phyloP scores from a whole-genome alignment of 37 sponge, comb jelly and placozoan genomes.

The Ianthella basta region DNA sequence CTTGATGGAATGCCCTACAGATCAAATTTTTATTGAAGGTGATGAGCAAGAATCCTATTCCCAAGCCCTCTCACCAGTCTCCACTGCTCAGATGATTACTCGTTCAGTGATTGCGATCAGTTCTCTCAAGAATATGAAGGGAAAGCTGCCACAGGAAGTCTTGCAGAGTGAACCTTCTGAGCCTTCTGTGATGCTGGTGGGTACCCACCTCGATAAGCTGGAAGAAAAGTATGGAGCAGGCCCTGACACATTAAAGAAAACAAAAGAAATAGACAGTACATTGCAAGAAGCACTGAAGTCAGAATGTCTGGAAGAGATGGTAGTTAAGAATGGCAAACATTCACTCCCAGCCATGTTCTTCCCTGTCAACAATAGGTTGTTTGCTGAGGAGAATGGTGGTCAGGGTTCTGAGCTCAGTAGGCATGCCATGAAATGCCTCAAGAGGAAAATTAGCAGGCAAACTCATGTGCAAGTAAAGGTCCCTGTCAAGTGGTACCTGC shows the following conservation, averaged over 20 bases:
- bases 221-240: background rate
- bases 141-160: background rate
- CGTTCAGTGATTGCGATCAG: background rate
- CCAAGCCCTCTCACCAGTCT: background rate
- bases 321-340: no score
- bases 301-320: no score
- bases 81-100: background rate
- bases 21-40: background rate
- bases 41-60: background rate
- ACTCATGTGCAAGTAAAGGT: background rate
- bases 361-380: no score
- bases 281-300: no score
- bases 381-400: background rate
- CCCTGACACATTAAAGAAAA: no score
- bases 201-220: background rate
- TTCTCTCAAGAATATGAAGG: background rate
- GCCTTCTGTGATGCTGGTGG: background rate
- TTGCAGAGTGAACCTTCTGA: background rate
- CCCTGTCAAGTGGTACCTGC: constrained; percentile 16
- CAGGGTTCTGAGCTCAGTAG: background rate
- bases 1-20: background rate
- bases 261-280: no score
- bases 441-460: background rate
- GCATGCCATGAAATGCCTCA: background rate
- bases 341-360: no score